Evolutionary conservation across 2,797 vertebrate genomes (phyloP).

Genomic region (Nannoperca obscura): DNA sequence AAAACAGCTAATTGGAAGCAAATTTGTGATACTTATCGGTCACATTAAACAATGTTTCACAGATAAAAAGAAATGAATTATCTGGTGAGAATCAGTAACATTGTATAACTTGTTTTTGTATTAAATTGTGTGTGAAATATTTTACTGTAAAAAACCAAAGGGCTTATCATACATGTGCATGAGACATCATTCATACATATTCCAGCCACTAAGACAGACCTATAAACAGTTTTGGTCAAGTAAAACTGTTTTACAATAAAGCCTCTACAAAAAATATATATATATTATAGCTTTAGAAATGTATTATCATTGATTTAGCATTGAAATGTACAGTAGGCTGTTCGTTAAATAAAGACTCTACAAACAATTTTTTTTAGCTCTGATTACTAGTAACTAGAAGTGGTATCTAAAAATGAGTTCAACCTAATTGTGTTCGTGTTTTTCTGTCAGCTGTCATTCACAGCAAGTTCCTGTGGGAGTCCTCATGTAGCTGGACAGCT

Average conservation of each 20-base stretch:
- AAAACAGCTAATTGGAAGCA: not conserved
- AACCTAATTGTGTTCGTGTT: slow-evolving; percentile 9
- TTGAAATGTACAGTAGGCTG: slow-evolving; percentile 25
- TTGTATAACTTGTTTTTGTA: not conserved
- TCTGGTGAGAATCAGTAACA: not conserved
- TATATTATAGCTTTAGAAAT: not conserved
- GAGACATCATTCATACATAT: slow-evolving; percentile 1
- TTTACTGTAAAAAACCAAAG: slow-evolving; percentile 25
- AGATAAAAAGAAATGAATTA: slow-evolving; percentile 20
- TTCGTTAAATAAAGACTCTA: slow-evolving; percentile 16
- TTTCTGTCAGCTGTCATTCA: slow-evolving; percentile 20
- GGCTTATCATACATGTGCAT: not conserved
- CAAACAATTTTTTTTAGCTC: not conserved
- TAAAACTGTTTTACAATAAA: slow-evolving; percentile 14
- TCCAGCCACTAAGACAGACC: not conserved
- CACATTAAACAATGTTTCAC: not conserved
- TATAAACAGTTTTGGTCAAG: not conserved
- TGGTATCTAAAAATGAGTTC: slow-evolving; percentile 4
- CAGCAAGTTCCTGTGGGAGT: not conserved
- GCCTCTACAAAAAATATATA: slow-evolving; percentile 23
- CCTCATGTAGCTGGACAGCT: slow-evolving; percentile 12
- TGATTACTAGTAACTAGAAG: not conserved
- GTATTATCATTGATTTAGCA: not conserved
- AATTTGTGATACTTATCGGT: not conserved
- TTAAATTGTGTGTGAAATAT: slow-evolving; percentile 15